Evolutionary conservation across 2,888 invertebrate genomes (phyloP), one percentile per base, ranked within the genome.

Genomic region (Ophraella communa): DNA sequence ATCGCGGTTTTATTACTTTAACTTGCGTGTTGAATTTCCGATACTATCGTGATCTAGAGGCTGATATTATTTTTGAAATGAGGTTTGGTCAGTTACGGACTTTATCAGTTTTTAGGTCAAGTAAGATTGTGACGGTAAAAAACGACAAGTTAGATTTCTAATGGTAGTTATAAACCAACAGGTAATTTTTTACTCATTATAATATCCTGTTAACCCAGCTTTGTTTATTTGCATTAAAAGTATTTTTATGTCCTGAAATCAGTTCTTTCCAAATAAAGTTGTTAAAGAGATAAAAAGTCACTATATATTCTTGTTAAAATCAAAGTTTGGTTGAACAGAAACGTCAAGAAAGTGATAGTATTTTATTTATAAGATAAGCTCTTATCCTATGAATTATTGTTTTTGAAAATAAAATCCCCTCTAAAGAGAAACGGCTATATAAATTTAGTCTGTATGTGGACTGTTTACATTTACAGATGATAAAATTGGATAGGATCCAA

Each of bases 1-100:
- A 71, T 69, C 67, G 69, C 67, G 71, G 69, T 72, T 73, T 74
- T 69, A 72, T 72, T 60, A 69, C 53, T 27, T 53, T 39, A 20
- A 27, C 62, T 66, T 70, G 73, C 73, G 74, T 74, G 73, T 57
- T 51, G 8, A 21, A 44, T 23, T 55, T n/a, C 59, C 60, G 65
- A 70, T 70, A 59, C 47, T 44, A 67, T 70, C 66, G 53, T 59
- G 66, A 70, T 68, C 45, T 52, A 45, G 42, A 24, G 60, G 54
- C 21, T 18, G 42, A 58, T 66, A 70, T 66, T 64, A 63, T 52
- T 27, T 39, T 51, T 23, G 44, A 60, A 60, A 60, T 63, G 61
- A 59, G 55, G 61, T 47, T 54, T 54, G 61, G 54, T 52, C 58
- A 58, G 57, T 58, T 55, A 61, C 65, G 39, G 52, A 64, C 56